These are phyloP conservation scores for Calidris pugnax DNA, from an alignment of 2,113 vertebrate genomes.

Conservation along the genomic window DNA sequence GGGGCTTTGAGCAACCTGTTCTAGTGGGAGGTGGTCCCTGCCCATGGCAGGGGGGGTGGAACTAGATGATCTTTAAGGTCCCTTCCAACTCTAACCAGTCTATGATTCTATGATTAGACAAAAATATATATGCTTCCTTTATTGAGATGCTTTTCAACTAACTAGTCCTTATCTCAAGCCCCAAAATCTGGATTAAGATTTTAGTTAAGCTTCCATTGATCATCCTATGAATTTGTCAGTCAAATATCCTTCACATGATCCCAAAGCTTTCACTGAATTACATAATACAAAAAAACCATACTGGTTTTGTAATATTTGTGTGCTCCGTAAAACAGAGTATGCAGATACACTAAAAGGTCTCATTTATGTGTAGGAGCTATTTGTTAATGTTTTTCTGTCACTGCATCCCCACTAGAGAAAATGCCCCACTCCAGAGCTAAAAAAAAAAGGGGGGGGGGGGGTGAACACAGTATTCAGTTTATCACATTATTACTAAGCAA, in stretches of 20 bases:
- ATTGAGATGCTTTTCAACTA: neutral
- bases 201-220: neutral
- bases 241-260: neutral
- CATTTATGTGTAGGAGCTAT: neutral
- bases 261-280: neutral
- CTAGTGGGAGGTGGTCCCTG: no score
- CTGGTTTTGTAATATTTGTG: neutral
- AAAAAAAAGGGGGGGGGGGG: neutral
- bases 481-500: neutral
- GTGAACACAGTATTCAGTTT: neutral
- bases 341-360: neutral
- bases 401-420: neutral
- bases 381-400: neutral
- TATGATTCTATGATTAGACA: no score
- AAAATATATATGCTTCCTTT: neutral
- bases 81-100: no score
- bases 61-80: no score
- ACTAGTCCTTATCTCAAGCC: neutral
- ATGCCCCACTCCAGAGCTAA: neutral
- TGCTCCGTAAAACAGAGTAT: neutral
- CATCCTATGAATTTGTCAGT: neutral
- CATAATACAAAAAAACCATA: rapidly evolving
- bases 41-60: no score
- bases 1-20: no score
- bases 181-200: neutral